phyloP scores from a whole-genome alignment of 2,797 vertebrate genomes.

The Phylloscopus collybita region DNA sequence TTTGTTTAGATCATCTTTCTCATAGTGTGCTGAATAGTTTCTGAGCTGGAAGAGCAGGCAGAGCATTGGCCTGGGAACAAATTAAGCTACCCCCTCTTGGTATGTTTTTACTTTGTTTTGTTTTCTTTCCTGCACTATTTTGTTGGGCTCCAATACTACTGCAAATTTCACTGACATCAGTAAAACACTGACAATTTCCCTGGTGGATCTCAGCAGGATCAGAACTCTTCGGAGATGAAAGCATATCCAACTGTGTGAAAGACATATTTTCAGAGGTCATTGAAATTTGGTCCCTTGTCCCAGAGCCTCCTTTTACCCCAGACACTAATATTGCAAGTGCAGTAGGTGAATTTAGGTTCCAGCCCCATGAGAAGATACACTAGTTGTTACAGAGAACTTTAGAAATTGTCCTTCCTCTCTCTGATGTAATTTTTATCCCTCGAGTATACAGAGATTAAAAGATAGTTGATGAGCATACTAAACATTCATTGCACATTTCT shows the following conservation, averaged over 20 bases:
- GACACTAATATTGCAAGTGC: neutral
- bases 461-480: neutral
- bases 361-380: neutral
- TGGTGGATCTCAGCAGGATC: neutral
- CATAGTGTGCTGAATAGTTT: neutral
- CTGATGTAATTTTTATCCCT: slow-evolving; percentile 3
- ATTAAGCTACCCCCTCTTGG: neutral
- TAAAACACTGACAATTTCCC: neutral
- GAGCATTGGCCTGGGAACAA: neutral
- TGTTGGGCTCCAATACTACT: neutral
- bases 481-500: slow-evolving; percentile 23
- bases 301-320: neutral
- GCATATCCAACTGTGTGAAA: accelerated
- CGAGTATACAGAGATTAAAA: slow-evolving; percentile 11
- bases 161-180: neutral
- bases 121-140: neutral
- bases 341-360: neutral
- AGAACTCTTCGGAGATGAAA: neutral
- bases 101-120: neutral
- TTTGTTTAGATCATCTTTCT: neutral
- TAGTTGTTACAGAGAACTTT: neutral
- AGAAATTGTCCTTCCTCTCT: slow-evolving; percentile 28
- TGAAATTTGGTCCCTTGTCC: neutral
- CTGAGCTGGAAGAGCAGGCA: neutral
- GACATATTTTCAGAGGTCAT: neutral